These are phyloP conservation scores for Pelodiscus sinensis DNA, from an alignment of 2,113 vertebrate genomes.

Conservation along the genomic window DNA sequence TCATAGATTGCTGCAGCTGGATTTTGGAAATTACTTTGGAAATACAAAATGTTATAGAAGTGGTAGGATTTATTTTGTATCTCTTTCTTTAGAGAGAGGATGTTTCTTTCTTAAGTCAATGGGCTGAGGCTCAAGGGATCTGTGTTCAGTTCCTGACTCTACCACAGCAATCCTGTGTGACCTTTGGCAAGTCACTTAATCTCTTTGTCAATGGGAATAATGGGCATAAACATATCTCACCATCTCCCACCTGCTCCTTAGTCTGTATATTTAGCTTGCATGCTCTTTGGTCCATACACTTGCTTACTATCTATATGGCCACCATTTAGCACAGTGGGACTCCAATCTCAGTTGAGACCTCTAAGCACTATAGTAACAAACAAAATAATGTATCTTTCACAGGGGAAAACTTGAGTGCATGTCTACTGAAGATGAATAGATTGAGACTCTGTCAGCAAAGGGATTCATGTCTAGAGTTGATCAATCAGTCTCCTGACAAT, in stretches of 20 bases:
- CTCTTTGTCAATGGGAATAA: background rate
- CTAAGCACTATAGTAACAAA: background rate
- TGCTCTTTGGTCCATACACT: background rate
- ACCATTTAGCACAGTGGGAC: background rate
- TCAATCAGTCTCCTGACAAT: accelerated
- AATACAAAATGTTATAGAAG: background rate
- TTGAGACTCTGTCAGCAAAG: background rate
- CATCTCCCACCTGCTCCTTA: background rate
- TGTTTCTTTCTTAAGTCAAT: background rate
- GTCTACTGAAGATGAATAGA: background rate
- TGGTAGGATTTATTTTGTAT: background rate
- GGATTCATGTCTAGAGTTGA: background rate
- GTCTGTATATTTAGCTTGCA: background rate
- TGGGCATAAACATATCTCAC: background rate
- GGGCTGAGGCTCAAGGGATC: background rate
- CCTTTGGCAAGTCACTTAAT: background rate
- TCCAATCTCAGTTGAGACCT: background rate
- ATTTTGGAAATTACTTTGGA: background rate
- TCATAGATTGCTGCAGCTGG: background rate
- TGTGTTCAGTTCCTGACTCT: background rate
- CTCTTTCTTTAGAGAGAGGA: background rate
- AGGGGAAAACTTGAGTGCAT: background rate
- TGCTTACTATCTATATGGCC: background rate
- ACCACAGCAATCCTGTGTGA: background rate
- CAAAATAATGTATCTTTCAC: background rate